These are phyloP conservation scores for Crocodylus rhombifer DNA, from an alignment of 2,797 vertebrate genomes.

Conservation along the genomic window DNA sequence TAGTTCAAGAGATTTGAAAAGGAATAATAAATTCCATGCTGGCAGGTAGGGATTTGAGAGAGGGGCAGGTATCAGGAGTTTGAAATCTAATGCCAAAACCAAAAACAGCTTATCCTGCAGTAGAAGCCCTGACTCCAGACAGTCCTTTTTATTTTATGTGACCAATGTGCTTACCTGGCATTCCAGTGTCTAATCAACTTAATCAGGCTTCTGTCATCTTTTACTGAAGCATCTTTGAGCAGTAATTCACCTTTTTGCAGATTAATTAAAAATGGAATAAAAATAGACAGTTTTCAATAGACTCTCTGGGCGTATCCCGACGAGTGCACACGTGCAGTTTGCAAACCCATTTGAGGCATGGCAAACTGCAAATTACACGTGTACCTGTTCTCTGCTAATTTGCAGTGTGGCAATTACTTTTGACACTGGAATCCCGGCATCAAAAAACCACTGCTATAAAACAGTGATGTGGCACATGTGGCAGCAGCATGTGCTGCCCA, in stretches of 20 bases:
- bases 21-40: not conserved
- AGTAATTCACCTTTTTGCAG: conserved; percentile 8
- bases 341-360: too few species aligned
- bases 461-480: too few species aligned
- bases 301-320: not conserved
- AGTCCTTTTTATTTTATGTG: not conserved
- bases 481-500: too few species aligned
- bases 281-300: not conserved
- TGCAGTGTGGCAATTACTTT: too few species aligned
- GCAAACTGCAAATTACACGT: too few species aligned
- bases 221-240: not conserved
- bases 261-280: conserved; percentile 5
- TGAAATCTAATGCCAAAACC: not conserved
- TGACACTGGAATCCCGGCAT: too few species aligned
- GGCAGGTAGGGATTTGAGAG: not conserved
- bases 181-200: not conserved
- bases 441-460: too few species aligned
- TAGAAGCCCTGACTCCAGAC: not conserved
- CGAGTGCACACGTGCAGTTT: too few species aligned
- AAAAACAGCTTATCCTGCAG: not conserved
- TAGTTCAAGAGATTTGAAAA: not conserved
- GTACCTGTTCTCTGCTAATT: too few species aligned
- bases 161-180: not conserved
- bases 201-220: not conserved
- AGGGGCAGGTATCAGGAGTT: not conserved